These are phyloP conservation scores for Hermaeophaga mercurialis DNA, from an alignment of 2,888 invertebrate species.

Conservation along the genomic window DNA sequence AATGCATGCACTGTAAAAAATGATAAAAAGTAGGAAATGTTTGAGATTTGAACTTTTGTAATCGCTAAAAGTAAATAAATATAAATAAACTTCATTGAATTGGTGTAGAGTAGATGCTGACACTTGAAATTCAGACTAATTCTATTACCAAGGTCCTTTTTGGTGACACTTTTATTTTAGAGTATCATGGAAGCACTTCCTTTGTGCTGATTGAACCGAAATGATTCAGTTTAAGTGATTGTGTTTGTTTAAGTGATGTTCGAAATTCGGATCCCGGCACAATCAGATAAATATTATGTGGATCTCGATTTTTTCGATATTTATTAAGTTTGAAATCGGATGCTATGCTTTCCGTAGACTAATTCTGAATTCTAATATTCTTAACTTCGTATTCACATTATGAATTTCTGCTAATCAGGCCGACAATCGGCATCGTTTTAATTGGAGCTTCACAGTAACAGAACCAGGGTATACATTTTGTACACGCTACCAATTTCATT, in stretches of 20 bases:
- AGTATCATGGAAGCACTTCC: conserved; percentile 31
- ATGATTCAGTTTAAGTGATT: conserved; percentile 32
- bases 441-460: too few species aligned
- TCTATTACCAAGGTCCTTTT: conserved; percentile 26
- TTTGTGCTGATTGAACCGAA: conserved; percentile 33
- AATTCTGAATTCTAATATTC: not conserved
- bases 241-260: conserved; percentile 34
- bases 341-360: conserved; percentile 6
- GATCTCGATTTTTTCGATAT: conserved; percentile 24
- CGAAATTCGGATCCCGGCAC: conserved; percentile 22
- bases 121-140: conserved; percentile 26
- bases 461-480: too few species aligned
- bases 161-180: conserved; percentile 26
- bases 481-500: too few species aligned
- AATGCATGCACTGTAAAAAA: too few species aligned
- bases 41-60: too few species aligned
- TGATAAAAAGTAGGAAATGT: too few species aligned
- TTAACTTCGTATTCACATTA: not conserved
- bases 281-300: conserved; percentile 29
- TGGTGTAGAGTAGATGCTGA: not conserved
- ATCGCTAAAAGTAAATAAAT: not conserved
- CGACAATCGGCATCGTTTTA: too few species aligned
- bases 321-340: conserved; percentile 21
- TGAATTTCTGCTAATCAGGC: too few species aligned
- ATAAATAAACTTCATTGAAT: not conserved